Base-by-base conservation (phyloP, 2,797 vertebrate species). In the Channallabes apus region DNA sequence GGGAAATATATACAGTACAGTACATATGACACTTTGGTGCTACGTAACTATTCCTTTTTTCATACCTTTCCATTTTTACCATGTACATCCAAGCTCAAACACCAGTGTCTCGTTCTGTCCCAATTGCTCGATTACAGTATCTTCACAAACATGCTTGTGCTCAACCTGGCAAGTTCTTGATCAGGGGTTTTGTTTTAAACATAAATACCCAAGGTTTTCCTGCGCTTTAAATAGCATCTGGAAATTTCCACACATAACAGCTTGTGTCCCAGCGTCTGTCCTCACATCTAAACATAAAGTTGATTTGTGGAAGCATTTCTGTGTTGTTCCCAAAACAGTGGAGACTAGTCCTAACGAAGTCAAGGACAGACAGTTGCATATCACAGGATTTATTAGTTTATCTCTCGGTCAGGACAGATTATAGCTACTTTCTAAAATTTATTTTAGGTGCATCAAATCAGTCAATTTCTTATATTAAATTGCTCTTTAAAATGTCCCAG, bases 101-200 rank as follows among this genome's bases (percentile, higher is more conserved):
- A 56, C 64, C 65, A 51, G 8, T 12, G 83, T 88, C 88, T 88
- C 88, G 87, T 82, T 89, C 77, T 82, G 85, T 90, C 90, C 92
- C 91, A 88, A 88, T 87, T 82, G 88, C 46, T 67, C 3, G 18
- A 76, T 51, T n/a, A n/a, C n/a, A n/a, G n/a, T 62, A 82, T 91
- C 88, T 88, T 91, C 89, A 90, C 91, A 92, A 92, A 91, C 91
- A 91, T 82, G 90, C 92, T 91, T 93, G 91, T 72, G 91, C 88
- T 91, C 94, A 93, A 93, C 94, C 93, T 94, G 93, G 90, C 93
- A 93, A 92, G 91, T 87, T 91, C 64, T 90, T 91, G 58, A 84
- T 89, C 89, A 90, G 88, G 89, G 73, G 17, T 56, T 76, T 27
- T 87, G 90, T 87, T 84, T 91, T 93, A 93, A 93, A 94, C 91